These are phyloP conservation scores for Lagopus muta DNA, from an alignment of 2,113 vertebrate species.

Conservation along the genomic window DNA sequence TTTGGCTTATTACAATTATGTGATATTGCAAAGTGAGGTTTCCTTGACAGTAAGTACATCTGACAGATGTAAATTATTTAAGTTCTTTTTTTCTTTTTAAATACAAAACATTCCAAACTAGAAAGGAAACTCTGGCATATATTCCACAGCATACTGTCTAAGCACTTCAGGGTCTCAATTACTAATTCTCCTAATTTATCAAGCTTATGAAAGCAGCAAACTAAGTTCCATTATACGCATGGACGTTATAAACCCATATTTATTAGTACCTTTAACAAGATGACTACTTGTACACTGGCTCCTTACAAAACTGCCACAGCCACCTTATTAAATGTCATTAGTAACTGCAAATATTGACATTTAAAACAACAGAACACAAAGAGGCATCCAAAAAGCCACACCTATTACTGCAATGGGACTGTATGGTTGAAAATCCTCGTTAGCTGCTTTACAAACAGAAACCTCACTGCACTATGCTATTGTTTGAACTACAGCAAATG, in stretches of 20 bases:
- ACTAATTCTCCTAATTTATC: not conserved
- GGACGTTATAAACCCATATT: not conserved
- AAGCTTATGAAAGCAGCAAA: not conserved
- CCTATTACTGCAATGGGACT: not conserved
- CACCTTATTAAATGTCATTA: constrained; percentile 18
- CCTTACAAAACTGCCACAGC: not conserved
- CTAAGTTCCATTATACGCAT: not conserved
- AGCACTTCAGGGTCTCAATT: not conserved
- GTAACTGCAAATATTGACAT: constrained; percentile 27
- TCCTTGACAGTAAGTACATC: not conserved
- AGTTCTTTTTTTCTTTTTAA: not conserved
- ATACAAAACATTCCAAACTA: not conserved
- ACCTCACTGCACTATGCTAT: not conserved
- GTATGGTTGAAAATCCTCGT: not conserved
- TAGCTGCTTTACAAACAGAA: not conserved
- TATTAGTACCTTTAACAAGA: not conserved
- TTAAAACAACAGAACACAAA: constrained; percentile 35
- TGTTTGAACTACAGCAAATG: not conserved
- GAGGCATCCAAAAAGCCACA: constrained; percentile 1
- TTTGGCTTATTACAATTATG: not conserved
- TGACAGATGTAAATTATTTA: not conserved
- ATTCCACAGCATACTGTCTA: not conserved
- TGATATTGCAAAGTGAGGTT: not conserved
- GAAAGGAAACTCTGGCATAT: not conserved
- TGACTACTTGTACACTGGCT: not conserved